Evolutionary conservation across 2,888 invertebrate genomes (phyloP).

Genomic region (Cloeon dipterum): DNA sequence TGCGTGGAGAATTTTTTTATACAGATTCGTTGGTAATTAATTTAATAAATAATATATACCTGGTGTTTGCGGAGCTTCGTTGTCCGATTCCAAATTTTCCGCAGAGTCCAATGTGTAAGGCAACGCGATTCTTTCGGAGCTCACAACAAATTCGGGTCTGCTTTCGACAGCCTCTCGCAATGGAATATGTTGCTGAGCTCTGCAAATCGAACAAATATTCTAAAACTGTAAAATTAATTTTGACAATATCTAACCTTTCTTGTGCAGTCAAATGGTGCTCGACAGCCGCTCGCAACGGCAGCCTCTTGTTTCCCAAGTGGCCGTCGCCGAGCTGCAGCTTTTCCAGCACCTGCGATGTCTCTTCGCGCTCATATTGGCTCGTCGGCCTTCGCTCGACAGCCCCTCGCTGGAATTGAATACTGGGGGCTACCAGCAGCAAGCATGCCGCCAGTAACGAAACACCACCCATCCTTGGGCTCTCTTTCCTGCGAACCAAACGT

Average conservation of each 20-base stretch:
- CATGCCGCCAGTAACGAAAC: too few relatives aligned
- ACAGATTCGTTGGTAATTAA: neutral
- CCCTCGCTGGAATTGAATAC: conserved; percentile 3
- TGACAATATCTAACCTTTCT: conserved; percentile 15
- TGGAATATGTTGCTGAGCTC: conserved; percentile 21
- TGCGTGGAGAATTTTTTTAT: neutral
- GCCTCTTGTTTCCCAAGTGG: conserved; percentile 18
- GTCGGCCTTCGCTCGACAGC: conserved; percentile 4
- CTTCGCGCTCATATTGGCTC: neutral
- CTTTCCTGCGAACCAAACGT: too few relatives aligned
- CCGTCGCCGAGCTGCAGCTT: conserved; percentile 4
- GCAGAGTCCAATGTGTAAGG: too few relatives aligned
- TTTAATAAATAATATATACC: too few relatives aligned
- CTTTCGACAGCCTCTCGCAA: conserved; percentile 7
- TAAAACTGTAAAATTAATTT: neutral
- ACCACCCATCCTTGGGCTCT: too few relatives aligned
- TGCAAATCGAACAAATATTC: conserved; percentile 10
- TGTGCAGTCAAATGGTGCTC: conserved; percentile 20
- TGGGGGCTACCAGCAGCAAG: too few relatives aligned
- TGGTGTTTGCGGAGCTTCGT: neutral
- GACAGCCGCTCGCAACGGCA: conserved; percentile 52
- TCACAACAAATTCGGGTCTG: too few relatives aligned
- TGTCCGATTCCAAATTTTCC: too few relatives aligned
- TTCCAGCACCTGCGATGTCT: neutral
- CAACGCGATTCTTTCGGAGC: too few relatives aligned